Conservation (phyloP, 2,113 vertebrate genomes). For the mouse (Mus musculus) region DNA sequence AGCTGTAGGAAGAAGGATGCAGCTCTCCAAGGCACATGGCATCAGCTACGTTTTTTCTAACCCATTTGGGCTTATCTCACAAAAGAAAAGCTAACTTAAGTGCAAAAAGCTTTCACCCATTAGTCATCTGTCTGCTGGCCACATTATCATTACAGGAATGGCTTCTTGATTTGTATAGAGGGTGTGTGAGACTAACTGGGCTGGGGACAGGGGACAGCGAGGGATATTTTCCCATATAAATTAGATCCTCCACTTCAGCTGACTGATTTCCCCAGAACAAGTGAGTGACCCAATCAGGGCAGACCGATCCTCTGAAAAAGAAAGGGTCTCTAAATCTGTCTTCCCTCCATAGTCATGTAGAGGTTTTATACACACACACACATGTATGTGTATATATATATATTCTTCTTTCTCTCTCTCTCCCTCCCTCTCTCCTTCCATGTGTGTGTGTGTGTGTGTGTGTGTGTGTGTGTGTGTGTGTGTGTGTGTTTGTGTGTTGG, state of each 20-base stretch:
- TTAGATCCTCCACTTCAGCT: background rate
- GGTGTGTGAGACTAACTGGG: background rate
- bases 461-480: background rate
- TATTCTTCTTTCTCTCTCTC: background rate
- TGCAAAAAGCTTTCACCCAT: background rate
- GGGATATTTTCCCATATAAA: no score
- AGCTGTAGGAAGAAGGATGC: rapidly evolving
- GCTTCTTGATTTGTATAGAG: no score
- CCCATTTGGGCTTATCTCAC: background rate
- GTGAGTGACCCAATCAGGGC: rapidly evolving
- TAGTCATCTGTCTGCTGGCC: no score
- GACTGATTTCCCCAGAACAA: background rate
- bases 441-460: no score
- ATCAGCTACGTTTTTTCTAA: background rate
- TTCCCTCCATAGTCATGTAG: background rate
- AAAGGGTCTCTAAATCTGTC: background rate
- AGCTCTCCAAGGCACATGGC: background rate
- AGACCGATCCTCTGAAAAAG: background rate
- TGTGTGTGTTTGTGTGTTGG: background rate
- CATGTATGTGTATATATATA: no score
- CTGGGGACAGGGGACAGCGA: rapidly evolving
- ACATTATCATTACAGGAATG: background rate
- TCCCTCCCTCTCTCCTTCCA: background rate
- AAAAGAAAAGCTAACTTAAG: background rate
- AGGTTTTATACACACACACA: background rate